Evolutionary conservation across 2,888 invertebrate species (phyloP), one percentile per base, ranked within the genome.

Genomic region (Uloborus plumipes): DNA sequence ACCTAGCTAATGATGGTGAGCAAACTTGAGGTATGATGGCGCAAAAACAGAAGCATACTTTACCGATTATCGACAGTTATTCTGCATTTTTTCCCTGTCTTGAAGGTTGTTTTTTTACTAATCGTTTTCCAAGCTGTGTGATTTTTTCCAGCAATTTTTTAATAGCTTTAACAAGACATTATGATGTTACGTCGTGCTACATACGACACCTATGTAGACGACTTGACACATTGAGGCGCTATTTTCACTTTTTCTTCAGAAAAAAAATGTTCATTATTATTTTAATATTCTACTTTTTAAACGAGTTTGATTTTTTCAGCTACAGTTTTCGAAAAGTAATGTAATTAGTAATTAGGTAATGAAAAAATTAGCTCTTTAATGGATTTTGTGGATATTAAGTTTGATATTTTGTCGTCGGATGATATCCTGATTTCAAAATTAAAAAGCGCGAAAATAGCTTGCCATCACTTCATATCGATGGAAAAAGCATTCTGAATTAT

Each of bases 1-100:
- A 81, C 74, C 70, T 73, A 70, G 62, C 74, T 81, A 81, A 81
- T 81, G 80, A 74, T 47, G 55, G 73, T 49, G 65, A 69, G 51
- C 59, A 78, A 71, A 78, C 58, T 58, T 73, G 59, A 67, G 69
- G 69, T 47, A 67, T 50, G 39, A 72, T 20, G 69, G 69, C 18
- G 47, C 69, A 69, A 76, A 76, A 76, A 66, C 65, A 66, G 73
- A 69, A 39, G 39, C 39, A 39, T 39, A 39, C 39, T 39, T 39
- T 39, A 39, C 67, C 75, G 80, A 81, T 81, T 81, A 81, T 81
- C 69, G 80, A 59, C 62, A 81, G 74, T 80, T 81, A 81, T 74
- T 81, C 70, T 51, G 50, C n/a, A 55, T 67, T 79, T 78, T 72
- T 73, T 67, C 15, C 20, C 16, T 55, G 26, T 50, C 20, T 15